phyloP scores from a whole-genome alignment of 2,797 vertebrate genomes.

The Pseudotriccus pelzelni region DNA sequence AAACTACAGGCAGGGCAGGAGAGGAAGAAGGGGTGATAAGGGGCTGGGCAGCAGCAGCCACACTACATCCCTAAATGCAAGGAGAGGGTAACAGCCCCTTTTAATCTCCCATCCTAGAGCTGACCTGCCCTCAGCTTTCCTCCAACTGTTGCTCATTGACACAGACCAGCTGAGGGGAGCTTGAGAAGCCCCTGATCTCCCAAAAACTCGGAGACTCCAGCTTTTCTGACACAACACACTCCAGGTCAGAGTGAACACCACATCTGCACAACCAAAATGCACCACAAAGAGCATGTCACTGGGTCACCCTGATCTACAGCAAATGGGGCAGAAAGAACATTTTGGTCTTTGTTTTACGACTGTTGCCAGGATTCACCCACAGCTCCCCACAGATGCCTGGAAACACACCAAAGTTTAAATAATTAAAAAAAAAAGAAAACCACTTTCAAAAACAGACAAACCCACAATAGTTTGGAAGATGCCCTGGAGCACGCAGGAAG shows the following conservation, averaged over 20 bases:
- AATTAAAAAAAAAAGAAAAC: neutral
- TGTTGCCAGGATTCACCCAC: neutral
- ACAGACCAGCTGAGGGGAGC: neutral
- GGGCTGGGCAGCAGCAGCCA: neutral
- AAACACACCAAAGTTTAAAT: constrained; percentile 14
- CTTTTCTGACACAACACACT: rapidly evolving
- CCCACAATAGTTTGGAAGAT: neutral
- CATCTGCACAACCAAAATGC: neutral
- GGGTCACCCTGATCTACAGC: neutral
- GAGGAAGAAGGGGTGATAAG: neutral
- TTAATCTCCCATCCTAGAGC: neutral
- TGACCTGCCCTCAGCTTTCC: neutral
- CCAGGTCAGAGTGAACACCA: neutral
- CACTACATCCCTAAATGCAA: neutral
- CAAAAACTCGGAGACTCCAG: neutral
- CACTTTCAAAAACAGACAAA: neutral
- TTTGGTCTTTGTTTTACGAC: neutral
- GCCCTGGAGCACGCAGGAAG: neutral
- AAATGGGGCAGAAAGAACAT: neutral
- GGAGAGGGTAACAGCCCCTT: neutral
- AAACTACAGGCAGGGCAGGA: neutral
- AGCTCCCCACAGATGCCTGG: neutral
- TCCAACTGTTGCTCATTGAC: neutral
- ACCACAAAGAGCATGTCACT: neutral
- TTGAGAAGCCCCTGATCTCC: neutral